These are phyloP conservation scores for Cryptosula pallasiana DNA, from an alignment of 2,888 invertebrate species.

Conservation along the genomic window DNA sequence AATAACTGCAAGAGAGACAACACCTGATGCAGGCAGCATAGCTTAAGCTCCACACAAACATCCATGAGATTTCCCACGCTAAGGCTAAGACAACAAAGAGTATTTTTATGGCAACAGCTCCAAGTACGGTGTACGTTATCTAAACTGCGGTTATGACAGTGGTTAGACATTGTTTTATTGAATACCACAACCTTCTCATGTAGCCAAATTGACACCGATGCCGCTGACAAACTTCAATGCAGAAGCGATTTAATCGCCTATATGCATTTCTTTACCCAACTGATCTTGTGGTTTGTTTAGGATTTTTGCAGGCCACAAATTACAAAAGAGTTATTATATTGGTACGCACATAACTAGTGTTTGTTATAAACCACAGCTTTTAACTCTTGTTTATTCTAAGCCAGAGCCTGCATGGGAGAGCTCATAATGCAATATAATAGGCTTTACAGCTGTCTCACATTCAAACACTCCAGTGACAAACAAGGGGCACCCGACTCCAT, in stretches of 20 bases:
- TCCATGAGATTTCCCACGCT: too few relatives aligned
- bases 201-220: constrained; percentile 19
- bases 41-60: too few relatives aligned
- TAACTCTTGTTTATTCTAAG: background rate
- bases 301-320: constrained; percentile 16
- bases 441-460: constrained; percentile 5
- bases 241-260: background rate
- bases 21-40: too few relatives aligned
- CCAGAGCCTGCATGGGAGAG: background rate
- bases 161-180: constrained; percentile 19
- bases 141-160: constrained; percentile 31
- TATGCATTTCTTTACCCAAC: background rate
- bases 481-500: background rate
- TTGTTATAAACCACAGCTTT: constrained; percentile 9
- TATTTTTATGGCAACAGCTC: too few relatives aligned
- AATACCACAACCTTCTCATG: constrained; percentile 5
- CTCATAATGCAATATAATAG: constrained; percentile 22
- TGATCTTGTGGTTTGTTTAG: constrained; percentile 22
- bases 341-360: constrained; percentile 1
- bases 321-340: constrained; percentile 7
- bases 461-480: background rate
- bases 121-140: constrained; percentile 29
- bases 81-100: too few relatives aligned
- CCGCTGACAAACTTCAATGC: background rate
- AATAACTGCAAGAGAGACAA: constrained; percentile 57